Evolutionary conservation across 1,140 invertebrate species (phyloP).

Genomic region (Harpegnathos saltator): DNA sequence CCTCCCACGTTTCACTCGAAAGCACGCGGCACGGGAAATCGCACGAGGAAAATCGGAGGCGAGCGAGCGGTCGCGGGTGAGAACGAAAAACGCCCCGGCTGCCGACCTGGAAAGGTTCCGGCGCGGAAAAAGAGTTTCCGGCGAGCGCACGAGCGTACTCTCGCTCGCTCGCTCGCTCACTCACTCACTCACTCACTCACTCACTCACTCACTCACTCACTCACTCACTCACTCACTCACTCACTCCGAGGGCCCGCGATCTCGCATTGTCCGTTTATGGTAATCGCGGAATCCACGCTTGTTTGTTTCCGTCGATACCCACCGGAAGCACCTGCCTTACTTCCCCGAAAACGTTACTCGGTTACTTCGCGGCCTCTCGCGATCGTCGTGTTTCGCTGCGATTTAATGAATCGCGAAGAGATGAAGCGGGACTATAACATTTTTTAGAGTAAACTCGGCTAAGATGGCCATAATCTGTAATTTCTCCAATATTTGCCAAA

Average conservation of each 20-base stretch:
- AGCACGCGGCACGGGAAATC: conserved; percentile 34
- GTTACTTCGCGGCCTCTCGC: too few relatives aligned
- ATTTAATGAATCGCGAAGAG: too few relatives aligned
- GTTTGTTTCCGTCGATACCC: background rate
- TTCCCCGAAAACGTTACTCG: background rate
- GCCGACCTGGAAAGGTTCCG: conserved; percentile 62
- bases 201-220: too few relatives aligned
- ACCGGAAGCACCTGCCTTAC: background rate
- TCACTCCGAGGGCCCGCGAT: conserved; percentile 5
- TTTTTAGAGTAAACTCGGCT: too few relatives aligned
- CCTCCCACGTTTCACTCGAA: conserved; percentile 49
- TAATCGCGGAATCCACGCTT: conserved; percentile 18
- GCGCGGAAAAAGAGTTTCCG: conserved; percentile 50
- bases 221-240: too few relatives aligned
- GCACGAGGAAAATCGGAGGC: conserved; percentile 56
- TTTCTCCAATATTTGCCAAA: too few relatives aligned
- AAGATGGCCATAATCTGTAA: too few relatives aligned
- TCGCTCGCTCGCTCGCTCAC: background rate
- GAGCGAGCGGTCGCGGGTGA: conserved; percentile 39
- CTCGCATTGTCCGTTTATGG: conserved; percentile 32
- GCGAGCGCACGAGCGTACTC: conserved; percentile 12
- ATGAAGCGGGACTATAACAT: too few relatives aligned
- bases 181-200: too few relatives aligned
- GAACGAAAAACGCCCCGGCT: conserved; percentile 38
- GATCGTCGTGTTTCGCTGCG: too few relatives aligned